phyloP scores from a whole-genome alignment of 2,888 invertebrate species.

The Lydus trimaculatus region DNA sequence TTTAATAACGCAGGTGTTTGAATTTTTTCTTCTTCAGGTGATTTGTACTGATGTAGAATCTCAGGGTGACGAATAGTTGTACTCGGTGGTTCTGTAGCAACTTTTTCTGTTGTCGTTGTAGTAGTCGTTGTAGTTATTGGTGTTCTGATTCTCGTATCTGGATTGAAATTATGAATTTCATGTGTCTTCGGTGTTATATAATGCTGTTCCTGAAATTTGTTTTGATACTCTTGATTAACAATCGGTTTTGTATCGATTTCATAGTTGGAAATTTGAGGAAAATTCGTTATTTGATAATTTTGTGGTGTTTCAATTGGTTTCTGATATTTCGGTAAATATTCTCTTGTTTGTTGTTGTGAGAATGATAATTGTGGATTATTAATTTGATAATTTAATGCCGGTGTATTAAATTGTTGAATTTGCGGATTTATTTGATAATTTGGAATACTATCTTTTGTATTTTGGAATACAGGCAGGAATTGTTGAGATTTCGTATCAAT shows the following conservation, averaged over 20 bases:
- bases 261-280: slow-evolving; percentile 15
- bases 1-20: slow-evolving; percentile 5
- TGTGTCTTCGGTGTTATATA: slow-evolving; percentile 15
- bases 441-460: neutral
- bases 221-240: slow-evolving; percentile 17
- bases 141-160: slow-evolving; percentile 4
- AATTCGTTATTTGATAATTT: slow-evolving; percentile 17
- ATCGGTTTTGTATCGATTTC: neutral
- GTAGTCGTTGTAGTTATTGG: slow-evolving; percentile 18
- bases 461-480: neutral
- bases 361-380: neutral
- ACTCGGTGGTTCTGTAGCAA: neutral
- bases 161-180: slow-evolving; percentile 12
- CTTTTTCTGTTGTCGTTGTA: neutral
- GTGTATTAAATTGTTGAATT: neutral
- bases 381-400: neutral
- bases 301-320: neutral
- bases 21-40: neutral
- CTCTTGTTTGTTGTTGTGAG: neutral
- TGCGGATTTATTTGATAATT: slow-evolving; percentile 14
- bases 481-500: neutral
- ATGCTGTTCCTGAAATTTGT: neutral
- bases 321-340: neutral
- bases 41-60: neutral
- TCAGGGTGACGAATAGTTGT: neutral